Conservation (phyloP, 1,140 invertebrate genomes). For the Akabosia matsudoensis region DNA sequence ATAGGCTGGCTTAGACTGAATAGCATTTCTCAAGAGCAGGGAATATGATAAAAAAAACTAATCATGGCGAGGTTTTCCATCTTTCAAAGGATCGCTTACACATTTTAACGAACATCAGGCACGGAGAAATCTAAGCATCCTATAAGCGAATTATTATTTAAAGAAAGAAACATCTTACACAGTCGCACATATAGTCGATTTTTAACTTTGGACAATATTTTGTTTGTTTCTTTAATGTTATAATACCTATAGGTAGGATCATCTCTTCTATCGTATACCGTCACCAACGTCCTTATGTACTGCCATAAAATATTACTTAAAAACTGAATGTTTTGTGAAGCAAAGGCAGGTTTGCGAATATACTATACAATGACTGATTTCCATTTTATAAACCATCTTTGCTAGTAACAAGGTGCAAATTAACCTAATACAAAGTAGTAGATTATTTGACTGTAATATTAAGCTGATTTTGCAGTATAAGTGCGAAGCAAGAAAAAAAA, state of each 20-base stretch:
- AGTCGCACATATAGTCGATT: no score
- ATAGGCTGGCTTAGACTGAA: constrained; percentile 13
- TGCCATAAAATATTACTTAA: constrained; percentile 2
- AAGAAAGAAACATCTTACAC: no score
- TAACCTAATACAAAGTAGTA: constrained; percentile 1
- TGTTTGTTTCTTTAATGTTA: not conserved
- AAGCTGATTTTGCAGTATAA: not conserved
- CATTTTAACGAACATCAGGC: no score
- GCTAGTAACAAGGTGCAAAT: constrained; percentile 24
- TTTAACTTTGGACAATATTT: no score
- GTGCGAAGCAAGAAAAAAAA: not conserved
- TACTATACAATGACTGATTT: constrained; percentile 4
- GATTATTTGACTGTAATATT: constrained; percentile 14
- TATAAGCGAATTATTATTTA: no score
- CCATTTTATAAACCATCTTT: constrained; percentile 19
- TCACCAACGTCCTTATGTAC: constrained; percentile 13
- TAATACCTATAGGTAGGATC: not conserved
- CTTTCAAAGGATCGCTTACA: no score
- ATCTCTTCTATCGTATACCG: not conserved
- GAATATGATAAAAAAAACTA: no score
- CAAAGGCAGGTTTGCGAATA: not conserved
- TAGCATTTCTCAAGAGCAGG: no score
- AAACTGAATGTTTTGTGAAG: not conserved
- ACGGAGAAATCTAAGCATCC: no score
- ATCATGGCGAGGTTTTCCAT: no score